phyloP scores from a whole-genome alignment of 2,113 vertebrate species.

The Aspiorhynchus laticeps region DNA sequence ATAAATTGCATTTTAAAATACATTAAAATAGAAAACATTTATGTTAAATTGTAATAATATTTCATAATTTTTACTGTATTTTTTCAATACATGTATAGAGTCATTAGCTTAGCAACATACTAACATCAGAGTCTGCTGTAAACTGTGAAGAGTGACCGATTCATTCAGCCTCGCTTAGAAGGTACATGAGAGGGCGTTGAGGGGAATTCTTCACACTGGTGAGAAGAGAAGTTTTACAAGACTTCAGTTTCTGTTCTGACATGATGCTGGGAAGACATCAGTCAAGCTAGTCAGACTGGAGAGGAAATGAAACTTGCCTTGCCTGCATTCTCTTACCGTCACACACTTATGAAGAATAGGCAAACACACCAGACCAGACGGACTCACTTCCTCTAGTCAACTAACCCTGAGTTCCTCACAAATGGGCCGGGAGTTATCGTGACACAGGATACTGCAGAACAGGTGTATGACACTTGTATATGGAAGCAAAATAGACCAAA shows the following conservation, averaged over 20 bases:
- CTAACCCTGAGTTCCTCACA: neutral
- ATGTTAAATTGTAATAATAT: neutral
- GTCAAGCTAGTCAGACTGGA: constrained; percentile 8
- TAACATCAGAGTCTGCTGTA: neutral
- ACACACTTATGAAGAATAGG: constrained; percentile 12
- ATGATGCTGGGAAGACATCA: constrained; percentile 37
- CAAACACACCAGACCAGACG: neutral
- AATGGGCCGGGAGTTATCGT: neutral
- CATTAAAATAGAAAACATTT: neutral
- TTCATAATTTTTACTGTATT: neutral
- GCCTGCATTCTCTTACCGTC: neutral
- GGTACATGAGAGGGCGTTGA: constrained; percentile 9
- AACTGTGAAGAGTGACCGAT: neutral
- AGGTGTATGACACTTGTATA: neutral
- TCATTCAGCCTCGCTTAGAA: neutral
- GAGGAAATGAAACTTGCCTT: constrained; percentile 43
- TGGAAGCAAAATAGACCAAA: neutral
- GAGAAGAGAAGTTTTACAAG: constrained; percentile 41
- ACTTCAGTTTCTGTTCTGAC: constrained; percentile 18
- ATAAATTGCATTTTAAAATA: neutral
- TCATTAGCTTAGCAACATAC: neutral
- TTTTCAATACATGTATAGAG: too few relatives aligned
- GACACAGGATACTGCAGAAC: neutral
- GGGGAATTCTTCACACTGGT: constrained; percentile 29
- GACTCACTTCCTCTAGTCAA: constrained; percentile 17